phyloP scores from a whole-genome alignment of 2,113 vertebrate genomes.

The Paradoxurus hermaphroditus region DNA sequence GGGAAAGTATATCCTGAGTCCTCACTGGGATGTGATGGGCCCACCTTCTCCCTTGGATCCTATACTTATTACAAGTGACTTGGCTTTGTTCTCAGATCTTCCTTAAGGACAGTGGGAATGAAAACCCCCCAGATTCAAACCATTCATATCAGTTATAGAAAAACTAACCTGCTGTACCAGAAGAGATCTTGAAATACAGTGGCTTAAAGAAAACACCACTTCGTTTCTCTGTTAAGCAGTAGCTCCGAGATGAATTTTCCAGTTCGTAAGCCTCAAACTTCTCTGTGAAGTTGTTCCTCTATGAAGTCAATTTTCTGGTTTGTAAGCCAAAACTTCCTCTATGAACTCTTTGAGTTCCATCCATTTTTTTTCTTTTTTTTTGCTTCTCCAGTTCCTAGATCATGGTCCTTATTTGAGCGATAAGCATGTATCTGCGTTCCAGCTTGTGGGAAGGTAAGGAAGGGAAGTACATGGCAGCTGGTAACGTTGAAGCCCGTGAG shows the following conservation, averaged over 20 bases:
- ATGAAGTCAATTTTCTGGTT: neutral
- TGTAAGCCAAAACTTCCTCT: neutral
- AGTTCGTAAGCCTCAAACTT: neutral
- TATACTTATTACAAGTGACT: neutral
- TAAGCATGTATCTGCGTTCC: neutral
- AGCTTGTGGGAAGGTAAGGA: neutral
- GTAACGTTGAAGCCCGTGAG: neutral
- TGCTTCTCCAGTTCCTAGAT: neutral
- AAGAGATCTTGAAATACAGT: neutral
- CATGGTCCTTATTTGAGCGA: neutral
- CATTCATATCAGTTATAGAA: neutral
- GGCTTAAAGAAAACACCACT: neutral
- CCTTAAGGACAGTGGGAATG: neutral
- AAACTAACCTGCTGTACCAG: neutral
- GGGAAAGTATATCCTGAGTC: neutral
- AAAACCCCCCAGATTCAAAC: neutral
- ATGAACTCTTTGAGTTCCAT: neutral
- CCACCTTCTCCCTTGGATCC: neutral
- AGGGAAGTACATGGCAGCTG: neutral
- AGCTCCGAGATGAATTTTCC: neutral
- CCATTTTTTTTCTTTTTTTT: too few relatives aligned
- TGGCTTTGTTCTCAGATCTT: neutral
- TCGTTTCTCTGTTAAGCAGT: neutral
- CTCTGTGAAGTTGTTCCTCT: neutral
- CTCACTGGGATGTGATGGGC: neutral